These are phyloP conservation scores for Petrocephalus zakoni DNA, from an alignment of 2,113 vertebrate species.

Conservation along the genomic window DNA sequence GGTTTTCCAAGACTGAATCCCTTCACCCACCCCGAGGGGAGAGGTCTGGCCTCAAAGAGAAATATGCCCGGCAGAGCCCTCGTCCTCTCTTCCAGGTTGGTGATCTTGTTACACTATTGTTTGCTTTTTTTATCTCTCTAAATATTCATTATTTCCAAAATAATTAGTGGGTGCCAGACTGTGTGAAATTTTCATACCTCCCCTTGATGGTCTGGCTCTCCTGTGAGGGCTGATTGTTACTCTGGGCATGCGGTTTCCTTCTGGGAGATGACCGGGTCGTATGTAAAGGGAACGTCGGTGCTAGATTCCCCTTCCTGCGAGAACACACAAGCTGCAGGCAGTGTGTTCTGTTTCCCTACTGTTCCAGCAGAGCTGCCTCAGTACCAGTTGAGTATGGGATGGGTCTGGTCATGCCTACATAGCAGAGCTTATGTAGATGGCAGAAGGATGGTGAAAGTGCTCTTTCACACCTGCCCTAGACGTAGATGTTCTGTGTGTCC, in stretches of 20 bases:
- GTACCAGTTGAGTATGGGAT: conserved; percentile 20
- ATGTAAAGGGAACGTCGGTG: conserved; percentile 43
- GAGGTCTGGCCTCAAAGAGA: conserved; percentile 25
- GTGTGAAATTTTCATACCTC: conserved; percentile 43
- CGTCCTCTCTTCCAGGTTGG: conserved; percentile 48
- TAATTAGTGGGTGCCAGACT: conserved; percentile 30
- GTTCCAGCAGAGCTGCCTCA: background rate
- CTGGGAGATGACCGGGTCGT: conserved; percentile 27
- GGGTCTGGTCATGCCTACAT: conserved; percentile 27
- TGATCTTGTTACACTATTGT: conserved; percentile 46
- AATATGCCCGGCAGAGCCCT: conserved; percentile 38
- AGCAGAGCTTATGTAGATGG: conserved; percentile 21
- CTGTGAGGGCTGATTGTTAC: background rate
- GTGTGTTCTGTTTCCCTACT: conserved; percentile 41
- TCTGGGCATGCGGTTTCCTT: background rate
- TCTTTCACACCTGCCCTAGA: conserved; percentile 5
- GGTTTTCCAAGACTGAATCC: conserved; percentile 15
- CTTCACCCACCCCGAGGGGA: background rate
- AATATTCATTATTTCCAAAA: conserved; percentile 4
- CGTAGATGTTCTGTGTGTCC: conserved; percentile 16
- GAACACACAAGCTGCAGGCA: conserved; percentile 52
- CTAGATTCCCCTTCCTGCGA: conserved; percentile 41
- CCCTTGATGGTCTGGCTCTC: conserved; percentile 8
- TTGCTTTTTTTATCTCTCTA: conserved; percentile 23
- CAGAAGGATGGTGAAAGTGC: conserved; percentile 25